These are phyloP conservation scores for Ophioninae sp. DNA, from an alignment of 2,888 invertebrate species.

Conservation along the genomic window DNA sequence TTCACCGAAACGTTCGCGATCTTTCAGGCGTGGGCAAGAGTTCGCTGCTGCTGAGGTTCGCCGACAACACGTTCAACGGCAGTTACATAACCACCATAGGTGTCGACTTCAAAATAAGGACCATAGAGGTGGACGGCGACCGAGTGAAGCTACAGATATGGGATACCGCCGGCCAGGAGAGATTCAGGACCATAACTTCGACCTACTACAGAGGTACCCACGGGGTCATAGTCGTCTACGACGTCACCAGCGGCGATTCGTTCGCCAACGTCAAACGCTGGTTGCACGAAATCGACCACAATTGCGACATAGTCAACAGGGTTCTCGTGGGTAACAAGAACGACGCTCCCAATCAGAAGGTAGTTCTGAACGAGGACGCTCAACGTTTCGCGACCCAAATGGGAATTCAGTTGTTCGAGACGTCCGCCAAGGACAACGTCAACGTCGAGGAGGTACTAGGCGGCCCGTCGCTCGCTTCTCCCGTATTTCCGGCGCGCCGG, in stretches of 20 bases:
- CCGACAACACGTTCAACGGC: constrained; percentile 99
- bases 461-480: no score
- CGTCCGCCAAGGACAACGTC: constrained; percentile 99
- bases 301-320: constrained; percentile 99
- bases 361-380: constrained; percentile 98
- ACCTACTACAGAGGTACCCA: constrained; percentile 99
- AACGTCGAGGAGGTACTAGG: constrained; percentile 99
- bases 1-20: no score
- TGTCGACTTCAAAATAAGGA: constrained; percentile 99
- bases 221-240: constrained; percentile 99
- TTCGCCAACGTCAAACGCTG: constrained; percentile 99
- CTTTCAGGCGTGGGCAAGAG: constrained; percentile 97
- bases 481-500: neutral
- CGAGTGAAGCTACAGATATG: constrained; percentile 98
- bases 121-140: constrained; percentile 94
- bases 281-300: constrained; percentile 99
- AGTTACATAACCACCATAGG: constrained; percentile 99
- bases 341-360: constrained; percentile 96
- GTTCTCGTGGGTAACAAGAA: constrained; percentile 99
- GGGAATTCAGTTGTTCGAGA: constrained; percentile 98
- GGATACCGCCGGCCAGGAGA: constrained; percentile 98
- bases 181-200: constrained; percentile 99
- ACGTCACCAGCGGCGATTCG: constrained; percentile 99
- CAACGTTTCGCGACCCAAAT: constrained; percentile 98
- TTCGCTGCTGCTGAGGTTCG: constrained; percentile 96